A percentile compares a stretch with the other conserved stretches of the same genome.
phyloP scores from a whole-genome alignment of 2,888 invertebrate genomes.

The Hermaeophaga mercurialis region DNA sequence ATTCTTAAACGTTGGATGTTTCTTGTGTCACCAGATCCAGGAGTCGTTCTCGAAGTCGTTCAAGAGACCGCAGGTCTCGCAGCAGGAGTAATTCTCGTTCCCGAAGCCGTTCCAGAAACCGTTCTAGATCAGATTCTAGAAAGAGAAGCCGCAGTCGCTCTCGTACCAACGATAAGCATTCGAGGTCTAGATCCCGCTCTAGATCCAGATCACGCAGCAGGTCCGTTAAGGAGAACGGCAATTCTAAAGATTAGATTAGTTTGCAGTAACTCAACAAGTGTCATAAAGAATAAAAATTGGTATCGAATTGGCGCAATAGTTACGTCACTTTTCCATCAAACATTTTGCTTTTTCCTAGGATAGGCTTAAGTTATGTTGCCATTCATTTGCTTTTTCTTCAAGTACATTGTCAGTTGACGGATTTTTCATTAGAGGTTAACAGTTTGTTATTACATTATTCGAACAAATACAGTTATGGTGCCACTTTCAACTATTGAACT shows the following conservation, averaged over 20 bases:
- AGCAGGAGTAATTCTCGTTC: conserved; percentile 56
- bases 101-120: conserved; percentile 55
- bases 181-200: conserved; percentile 52
- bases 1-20: conserved; percentile 33
- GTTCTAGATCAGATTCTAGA: conserved; percentile 53
- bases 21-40: conserved; percentile 49
- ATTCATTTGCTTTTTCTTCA: not conserved
- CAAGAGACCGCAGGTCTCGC: conserved; percentile 55
- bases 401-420: not conserved
- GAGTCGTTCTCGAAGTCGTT: conserved; percentile 56
- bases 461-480: too few relatives aligned
- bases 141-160: conserved; percentile 51
- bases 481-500: too few relatives aligned
- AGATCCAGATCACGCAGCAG: conserved; percentile 54
- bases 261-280: not conserved
- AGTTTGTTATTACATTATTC: too few relatives aligned
- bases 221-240: conserved; percentile 55
- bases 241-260: conserved; percentile 44
- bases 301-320: conserved; percentile 10
- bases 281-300: not conserved
- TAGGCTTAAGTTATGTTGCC: conserved; percentile 3
- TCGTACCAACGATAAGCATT: conserved; percentile 50
- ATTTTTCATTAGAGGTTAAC: not conserved
- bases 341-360: not conserved
- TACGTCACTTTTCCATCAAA: not conserved